phyloP scores from a whole-genome alignment of 1,140 invertebrate species.

The Oppia nitens region DNA sequence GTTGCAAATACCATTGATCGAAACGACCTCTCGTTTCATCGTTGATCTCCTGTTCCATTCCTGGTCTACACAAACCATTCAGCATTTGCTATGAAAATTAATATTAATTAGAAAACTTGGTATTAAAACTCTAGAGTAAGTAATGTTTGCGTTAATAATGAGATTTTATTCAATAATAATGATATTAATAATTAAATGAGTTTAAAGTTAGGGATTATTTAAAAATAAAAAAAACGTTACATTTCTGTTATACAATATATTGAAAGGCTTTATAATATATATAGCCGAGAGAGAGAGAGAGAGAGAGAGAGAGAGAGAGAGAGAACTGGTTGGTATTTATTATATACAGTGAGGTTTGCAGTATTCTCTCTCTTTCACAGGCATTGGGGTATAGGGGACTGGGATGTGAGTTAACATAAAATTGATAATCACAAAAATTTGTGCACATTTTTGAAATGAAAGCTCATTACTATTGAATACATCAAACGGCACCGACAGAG shows the following conservation, averaged over 20 bases:
- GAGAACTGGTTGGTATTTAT: background rate
- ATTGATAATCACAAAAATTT: background rate
- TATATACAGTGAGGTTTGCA: background rate
- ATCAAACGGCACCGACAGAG: background rate
- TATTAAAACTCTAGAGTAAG: no score
- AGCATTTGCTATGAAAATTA: constrained; percentile 10
- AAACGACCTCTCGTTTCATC: constrained; percentile 28
- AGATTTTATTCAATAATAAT: background rate
- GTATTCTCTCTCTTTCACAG: background rate
- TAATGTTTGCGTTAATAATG: background rate
- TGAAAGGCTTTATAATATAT: no score
- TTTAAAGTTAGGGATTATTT: background rate
- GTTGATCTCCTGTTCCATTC: constrained; percentile 23
- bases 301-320: constrained; percentile 2
- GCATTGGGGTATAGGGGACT: no score
- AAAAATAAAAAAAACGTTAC: background rate
- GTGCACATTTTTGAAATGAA: background rate
- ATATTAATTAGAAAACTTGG: no score
- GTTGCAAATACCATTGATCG: constrained; percentile 31
- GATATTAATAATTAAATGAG: background rate
- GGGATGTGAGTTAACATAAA: background rate
- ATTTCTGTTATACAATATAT: no score
- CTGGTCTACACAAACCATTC: background rate
- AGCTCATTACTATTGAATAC: background rate
- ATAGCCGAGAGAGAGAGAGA: background rate